Evolutionary conservation across 2,113 vertebrate genomes (phyloP).

Genomic region (Antechinus flavipes): DNA sequence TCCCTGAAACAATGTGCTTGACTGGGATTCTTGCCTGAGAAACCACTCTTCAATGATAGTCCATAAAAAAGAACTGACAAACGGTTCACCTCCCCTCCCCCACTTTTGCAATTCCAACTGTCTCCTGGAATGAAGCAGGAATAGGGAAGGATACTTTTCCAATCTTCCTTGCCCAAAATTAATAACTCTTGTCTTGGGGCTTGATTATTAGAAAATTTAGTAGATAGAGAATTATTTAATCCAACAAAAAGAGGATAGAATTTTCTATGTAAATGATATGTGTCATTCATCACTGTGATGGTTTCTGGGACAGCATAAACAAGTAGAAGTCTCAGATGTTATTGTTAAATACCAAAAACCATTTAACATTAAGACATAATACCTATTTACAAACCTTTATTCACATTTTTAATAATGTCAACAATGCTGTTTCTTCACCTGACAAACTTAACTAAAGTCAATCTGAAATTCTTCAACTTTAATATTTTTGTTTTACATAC

Average conservation of each 20-base stretch:
- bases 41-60: neutral
- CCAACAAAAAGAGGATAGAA: neutral
- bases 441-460: neutral
- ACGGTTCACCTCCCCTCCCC: neutral
- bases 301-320: neutral
- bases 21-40: neutral
- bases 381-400: neutral
- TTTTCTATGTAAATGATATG: neutral
- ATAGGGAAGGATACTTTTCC: neutral
- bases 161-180: neutral
- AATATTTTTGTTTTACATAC: neutral
- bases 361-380: neutral
- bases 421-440: neutral
- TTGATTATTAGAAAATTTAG: neutral
- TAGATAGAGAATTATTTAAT: neutral
- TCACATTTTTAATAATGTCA: neutral
- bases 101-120: neutral
- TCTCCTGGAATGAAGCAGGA: neutral
- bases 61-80: neutral
- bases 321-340: neutral
- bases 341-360: neutral
- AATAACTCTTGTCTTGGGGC: neutral
- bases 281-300: neutral
- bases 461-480: neutral
- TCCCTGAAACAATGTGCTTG: neutral